Conservation (phyloP, 2,113 vertebrate species). For the Cynocephalus volans region DNA sequence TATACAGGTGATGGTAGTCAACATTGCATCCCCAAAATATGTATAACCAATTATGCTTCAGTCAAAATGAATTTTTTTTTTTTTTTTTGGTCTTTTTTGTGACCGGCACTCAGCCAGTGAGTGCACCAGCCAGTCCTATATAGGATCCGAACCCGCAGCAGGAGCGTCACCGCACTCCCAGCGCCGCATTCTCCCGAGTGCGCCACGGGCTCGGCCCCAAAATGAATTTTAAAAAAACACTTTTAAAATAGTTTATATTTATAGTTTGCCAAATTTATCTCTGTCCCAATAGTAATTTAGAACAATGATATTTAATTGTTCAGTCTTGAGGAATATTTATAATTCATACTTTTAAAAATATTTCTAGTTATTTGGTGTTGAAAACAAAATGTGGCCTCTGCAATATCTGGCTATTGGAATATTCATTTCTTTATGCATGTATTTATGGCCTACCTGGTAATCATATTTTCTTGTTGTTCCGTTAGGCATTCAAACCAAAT, state of each 20-base stretch:
- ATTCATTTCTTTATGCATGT: conserved; percentile 4
- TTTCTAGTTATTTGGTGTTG: conserved; percentile 49
- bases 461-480: conserved; percentile 32
- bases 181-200: too few relatives aligned
- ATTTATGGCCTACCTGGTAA: conserved; percentile 2
- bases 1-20: too few relatives aligned
- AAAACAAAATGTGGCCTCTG: neutral
- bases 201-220: too few relatives aligned
- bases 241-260: conserved; percentile 11
- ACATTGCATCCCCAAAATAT: too few relatives aligned
- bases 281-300: conserved; percentile 44
- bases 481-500: conserved; percentile 42
- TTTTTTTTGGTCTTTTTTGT: too few relatives aligned
- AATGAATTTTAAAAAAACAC: too few relatives aligned
- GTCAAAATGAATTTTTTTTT: too few relatives aligned
- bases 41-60: too few relatives aligned
- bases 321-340: conserved; percentile 49
- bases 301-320: conserved; percentile 51
- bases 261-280: conserved; percentile 5
- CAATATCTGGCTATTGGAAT: neutral
- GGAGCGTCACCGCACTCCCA: too few relatives aligned
- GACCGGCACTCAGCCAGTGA: too few relatives aligned
- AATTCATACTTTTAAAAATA: conserved; percentile 7
- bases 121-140: too few relatives aligned
- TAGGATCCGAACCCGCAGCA: too few relatives aligned